phyloP scores from a whole-genome alignment of 2,113 vertebrate species.

The Ariopsis seemanni region DNA sequence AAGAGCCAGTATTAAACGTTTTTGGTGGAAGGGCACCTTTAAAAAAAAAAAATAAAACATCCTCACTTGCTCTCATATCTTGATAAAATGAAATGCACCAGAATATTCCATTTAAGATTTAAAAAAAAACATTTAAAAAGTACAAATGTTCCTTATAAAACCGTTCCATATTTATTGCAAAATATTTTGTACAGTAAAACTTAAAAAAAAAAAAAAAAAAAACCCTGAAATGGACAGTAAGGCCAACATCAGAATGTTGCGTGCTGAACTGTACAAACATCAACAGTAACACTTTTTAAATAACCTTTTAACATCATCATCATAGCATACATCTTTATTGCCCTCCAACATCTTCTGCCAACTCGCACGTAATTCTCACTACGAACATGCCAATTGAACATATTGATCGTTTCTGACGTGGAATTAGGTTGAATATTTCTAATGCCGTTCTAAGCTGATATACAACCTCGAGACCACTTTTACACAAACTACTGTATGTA shows the following conservation, averaged over 20 bases:
- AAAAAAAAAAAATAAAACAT: not conserved
- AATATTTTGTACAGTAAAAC: slow-evolving; percentile 81
- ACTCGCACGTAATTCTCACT: not conserved
- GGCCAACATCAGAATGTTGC: slow-evolving; percentile 75
- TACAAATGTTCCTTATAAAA: slow-evolving; percentile 70
- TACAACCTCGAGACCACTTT: slow-evolving; percentile 7
- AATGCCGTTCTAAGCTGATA: not conserved
- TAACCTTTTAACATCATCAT: slow-evolving; percentile 49
- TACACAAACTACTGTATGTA: slow-evolving; percentile 19
- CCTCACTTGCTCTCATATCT: not conserved
- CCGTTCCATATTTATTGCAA: slow-evolving; percentile 81
- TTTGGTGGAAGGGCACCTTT: too few species aligned
- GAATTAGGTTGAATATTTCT: not conserved
- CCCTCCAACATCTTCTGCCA: not conserved
- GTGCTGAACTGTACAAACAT: slow-evolving; percentile 75
- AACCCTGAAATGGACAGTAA: slow-evolving; percentile 75
- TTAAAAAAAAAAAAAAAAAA: slow-evolving; percentile 65
- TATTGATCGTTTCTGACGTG: not conserved
- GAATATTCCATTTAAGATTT: not conserved
- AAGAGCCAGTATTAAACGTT: too few species aligned
- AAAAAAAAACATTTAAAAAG: not conserved
- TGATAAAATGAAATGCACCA: not conserved
- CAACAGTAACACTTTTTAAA: slow-evolving; percentile 70
- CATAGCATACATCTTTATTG: not conserved
- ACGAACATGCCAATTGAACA: not conserved